Evolutionary conservation across 2,797 vertebrate species (phyloP).

Genomic region (Trematomus bernacchii): DNA sequence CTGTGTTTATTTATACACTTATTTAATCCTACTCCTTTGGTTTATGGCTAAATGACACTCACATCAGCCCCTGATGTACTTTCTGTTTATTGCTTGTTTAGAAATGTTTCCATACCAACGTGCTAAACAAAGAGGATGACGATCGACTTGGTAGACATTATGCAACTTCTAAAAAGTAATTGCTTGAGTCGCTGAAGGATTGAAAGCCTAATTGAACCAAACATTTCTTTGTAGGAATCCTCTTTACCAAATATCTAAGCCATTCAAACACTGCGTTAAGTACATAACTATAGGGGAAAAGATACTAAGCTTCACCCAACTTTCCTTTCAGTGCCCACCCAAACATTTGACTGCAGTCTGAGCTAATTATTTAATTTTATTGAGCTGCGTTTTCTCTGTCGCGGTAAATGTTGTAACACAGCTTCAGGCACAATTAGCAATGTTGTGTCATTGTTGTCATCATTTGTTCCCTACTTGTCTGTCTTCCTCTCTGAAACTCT

Average conservation of each 20-base stretch:
- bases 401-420: slow-evolving; percentile 10
- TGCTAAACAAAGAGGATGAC: not conserved
- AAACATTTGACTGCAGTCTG: slow-evolving; percentile 8
- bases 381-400: slow-evolving; percentile 2
- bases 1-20: too few species aligned
- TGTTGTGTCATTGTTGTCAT: slow-evolving; percentile 15
- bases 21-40: not conserved
- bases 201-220: not conserved
- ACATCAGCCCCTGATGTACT: too few species aligned
- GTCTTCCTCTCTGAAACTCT: slow-evolving; percentile 20
- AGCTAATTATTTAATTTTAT: not conserved
- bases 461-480: slow-evolving; percentile 34
- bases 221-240: slow-evolving; percentile 2
- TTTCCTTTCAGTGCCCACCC: not conserved
- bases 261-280: not conserved
- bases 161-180: not conserved
- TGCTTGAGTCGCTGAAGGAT: not conserved
- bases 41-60: not conserved
- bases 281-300: not conserved
- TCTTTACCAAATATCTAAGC: not conserved
- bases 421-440: slow-evolving; percentile 28
- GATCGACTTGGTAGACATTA: not conserved
- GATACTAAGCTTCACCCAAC: not conserved
- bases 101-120: too few species aligned
- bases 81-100: too few species aligned